These are phyloP conservation scores for Nematolebias whitei DNA, from an alignment of 2,113 vertebrate species.

Conservation along the genomic window DNA sequence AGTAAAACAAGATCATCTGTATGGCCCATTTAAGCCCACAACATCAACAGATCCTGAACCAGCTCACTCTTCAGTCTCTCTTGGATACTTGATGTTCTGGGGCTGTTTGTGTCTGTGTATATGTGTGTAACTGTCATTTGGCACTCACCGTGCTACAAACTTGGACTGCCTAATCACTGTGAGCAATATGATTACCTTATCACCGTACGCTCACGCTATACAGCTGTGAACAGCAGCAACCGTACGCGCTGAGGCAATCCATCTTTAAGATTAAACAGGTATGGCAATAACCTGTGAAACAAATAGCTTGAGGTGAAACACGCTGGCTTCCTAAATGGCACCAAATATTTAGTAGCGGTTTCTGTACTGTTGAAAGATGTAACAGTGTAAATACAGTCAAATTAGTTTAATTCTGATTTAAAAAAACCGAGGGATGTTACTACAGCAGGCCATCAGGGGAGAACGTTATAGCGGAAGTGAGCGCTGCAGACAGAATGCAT, in stretches of 20 bases:
- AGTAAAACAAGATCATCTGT: neutral
- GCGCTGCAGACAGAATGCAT: slow-evolving; percentile 24
- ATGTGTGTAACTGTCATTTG: slow-evolving; percentile 25
- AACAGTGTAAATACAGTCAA: neutral
- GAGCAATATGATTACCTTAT: slow-evolving; percentile 58
- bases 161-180: slow-evolving; percentile 45
- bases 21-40: neutral
- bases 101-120: slow-evolving; percentile 17
- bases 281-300: slow-evolving; percentile 32
- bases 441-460: slow-evolving; percentile 21
- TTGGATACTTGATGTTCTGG: slow-evolving; percentile 22
- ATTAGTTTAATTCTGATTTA: slow-evolving; percentile 3
- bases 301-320: slow-evolving; percentile 39
- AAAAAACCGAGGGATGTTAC: neutral
- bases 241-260: slow-evolving; percentile 54
- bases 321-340: slow-evolving; percentile 9
- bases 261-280: slow-evolving; percentile 57
- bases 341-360: slow-evolving; percentile 17
- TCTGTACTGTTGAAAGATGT: neutral
- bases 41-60: neutral
- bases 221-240: slow-evolving; percentile 52
- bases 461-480: slow-evolving; percentile 16
- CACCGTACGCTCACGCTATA: slow-evolving; percentile 40
- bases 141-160: slow-evolving; percentile 27
- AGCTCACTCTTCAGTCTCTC: neutral